Conservation (phyloP, 1,140 invertebrate species). For the Lineus longissimus region DNA sequence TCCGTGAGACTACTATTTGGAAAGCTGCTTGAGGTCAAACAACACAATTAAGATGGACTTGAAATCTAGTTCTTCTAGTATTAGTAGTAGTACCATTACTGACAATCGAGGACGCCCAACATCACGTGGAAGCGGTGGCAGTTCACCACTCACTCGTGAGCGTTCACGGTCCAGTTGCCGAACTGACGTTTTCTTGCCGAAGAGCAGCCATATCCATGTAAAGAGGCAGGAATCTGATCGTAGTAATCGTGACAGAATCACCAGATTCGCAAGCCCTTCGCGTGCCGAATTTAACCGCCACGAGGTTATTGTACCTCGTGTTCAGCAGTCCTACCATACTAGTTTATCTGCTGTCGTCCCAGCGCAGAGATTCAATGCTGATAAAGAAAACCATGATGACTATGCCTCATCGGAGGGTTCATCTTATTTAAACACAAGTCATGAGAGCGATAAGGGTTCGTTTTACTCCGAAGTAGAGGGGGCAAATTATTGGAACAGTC, state of each 20-base stretch:
- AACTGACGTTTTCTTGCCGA: neutral
- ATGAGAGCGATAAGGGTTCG: neutral
- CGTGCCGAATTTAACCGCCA: neutral
- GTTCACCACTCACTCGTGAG: neutral
- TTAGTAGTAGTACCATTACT: no score
- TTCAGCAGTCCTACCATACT: constrained; percentile 19
- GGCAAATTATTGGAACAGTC: neutral
- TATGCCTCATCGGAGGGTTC: no score
- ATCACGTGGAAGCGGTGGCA: no score
- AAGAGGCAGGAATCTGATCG: neutral
- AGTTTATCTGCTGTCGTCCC: constrained; percentile 17
- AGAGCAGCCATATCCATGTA: constrained; percentile 1
- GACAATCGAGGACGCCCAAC: no score
- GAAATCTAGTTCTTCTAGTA: no score
- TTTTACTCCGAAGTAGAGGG: neutral
- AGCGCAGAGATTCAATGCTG: neutral
- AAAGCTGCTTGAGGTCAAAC: no score
- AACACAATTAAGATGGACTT: no score
- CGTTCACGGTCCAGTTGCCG: neutral
- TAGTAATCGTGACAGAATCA: neutral
- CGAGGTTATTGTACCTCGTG: constrained; percentile 11
- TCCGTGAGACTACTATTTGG: no score
- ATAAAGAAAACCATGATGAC: neutral
- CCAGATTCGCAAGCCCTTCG: neutral
- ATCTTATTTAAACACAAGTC: neutral